Base-by-base conservation (phyloP, 2,888 invertebrate genomes). In the Mythimna ferrago region DNA sequence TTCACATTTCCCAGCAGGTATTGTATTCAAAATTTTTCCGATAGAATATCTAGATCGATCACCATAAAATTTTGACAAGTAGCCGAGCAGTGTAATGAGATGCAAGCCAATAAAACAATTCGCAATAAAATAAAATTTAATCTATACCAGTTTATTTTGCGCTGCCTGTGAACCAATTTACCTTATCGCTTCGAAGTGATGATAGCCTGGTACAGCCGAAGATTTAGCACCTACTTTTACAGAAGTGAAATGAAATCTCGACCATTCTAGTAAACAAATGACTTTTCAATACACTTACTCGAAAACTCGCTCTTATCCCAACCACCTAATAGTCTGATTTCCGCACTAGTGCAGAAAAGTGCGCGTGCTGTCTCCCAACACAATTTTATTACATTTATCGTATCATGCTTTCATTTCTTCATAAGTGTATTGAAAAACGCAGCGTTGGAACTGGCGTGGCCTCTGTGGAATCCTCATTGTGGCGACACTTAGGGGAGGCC, bases 81-180 rank as follows among this genome's bases (percentile, higher is more conserved):
- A 58, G 51, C 62, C 38, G n/a, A 11, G 41, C 14, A 6, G 7
- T 61, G 60, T 71, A 76, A 73, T 81, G 76, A 81, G 71, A 80
- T 75, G 71, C 69, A 58, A 75, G 62, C 57, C 71, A 73, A 79
- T 83, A 84, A 84, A 84, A 84, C 66, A 75, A 71, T 73, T 72
- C 61, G 80, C 76, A 60, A 82, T 84, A 86, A 84, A 86, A 65
- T 71, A 72, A 75, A 82, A 79, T 79, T 79, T 86, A 84, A 84
- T 82, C 73, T 79, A 75, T 69, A 82, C 67, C 61, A 32, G 73
- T 82, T 84, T 81, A 65, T 82, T 78, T 80, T 68, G 63, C 35
- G 44, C 53, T 38, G 26, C 54, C 38, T 63, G 73, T 69, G 83
- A 79, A 80, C 76, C 76, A 71, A 80, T 80, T 67, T 80, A 64